Base-by-base conservation (phyloP, 1,140 invertebrate genomes). In the Idris sp. region DNA sequence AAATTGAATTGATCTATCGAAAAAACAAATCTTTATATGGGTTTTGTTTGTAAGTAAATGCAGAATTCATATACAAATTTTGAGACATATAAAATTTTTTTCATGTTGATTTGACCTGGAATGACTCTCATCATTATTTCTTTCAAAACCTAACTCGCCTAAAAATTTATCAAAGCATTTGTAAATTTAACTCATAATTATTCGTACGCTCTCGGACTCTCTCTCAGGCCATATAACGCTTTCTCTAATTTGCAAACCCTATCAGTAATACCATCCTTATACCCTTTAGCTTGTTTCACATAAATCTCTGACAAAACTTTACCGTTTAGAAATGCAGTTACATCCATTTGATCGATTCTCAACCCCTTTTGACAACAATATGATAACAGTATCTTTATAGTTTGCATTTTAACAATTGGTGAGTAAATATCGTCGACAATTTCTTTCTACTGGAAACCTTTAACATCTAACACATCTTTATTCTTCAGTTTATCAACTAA, bases 151-250 rank as follows among this genome's bases (percentile, higher is more conserved):
- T n/a, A n/a, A n/a, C n/a, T n/a, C n/a, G n/a, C n/a, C n/a, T n/a
- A 81, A 59, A 36, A 76, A 53, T 0, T 33, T 46, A 43, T 74
- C 49, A 46, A 79, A 75, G 36, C 49, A 76, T 10, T 76, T 65
- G 62, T 81, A 75, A n/a, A n/a, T n/a, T n/a, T n/a, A n/a, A n/a
- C n/a, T n/a, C n/a, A n/a, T n/a, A n/a, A n/a, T n/a, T n/a, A n/a
- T n/a, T n/a, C n/a, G 68, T 72, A 81, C 8, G 25, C 28, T 49
- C 65, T 68, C 9, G 73, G 35, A 10, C 51, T 61, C 43, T 76
- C 49, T 51, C 54, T 59, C 14, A 78, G 54, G n/a, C 76, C 71
- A 53, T 78, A 72, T 4, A 75, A 16, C 5, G 76, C 36, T 25
- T 65, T 11, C n/a, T n/a, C n/a, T n/a, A n/a, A n/a, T n/a, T n/a